phyloP scores from a whole-genome alignment of 2,888 invertebrate species.

The Branchellion lobata region DNA sequence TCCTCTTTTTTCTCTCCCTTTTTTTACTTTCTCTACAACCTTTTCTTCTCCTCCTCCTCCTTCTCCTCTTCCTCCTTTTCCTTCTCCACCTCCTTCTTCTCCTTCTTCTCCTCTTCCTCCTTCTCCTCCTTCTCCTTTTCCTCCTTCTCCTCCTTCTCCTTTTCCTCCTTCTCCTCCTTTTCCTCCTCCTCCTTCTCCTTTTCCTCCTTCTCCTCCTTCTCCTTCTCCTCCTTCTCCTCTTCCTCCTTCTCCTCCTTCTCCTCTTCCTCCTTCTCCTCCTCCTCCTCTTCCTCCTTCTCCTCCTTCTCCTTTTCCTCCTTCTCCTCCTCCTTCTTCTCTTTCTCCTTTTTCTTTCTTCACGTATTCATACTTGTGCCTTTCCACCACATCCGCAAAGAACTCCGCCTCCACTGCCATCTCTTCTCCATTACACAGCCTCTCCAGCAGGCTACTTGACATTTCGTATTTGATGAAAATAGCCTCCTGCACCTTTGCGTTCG shows the following conservation, averaged over 20 bases:
- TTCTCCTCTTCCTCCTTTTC: too few relatives aligned
- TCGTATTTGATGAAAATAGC: background rate
- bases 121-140: too few relatives aligned
- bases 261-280: background rate
- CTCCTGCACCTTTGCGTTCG: background rate
- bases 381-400: background rate
- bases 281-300: background rate
- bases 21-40: too few relatives aligned
- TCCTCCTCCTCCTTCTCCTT: background rate
- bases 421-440: background rate
- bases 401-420: background rate
- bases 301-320: background rate
- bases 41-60: too few relatives aligned
- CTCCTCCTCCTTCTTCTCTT: background rate
- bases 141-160: conserved; percentile 22
- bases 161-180: conserved; percentile 18
- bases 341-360: too few relatives aligned
- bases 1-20: too few relatives aligned
- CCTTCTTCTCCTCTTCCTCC: too few relatives aligned
- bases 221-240: background rate
- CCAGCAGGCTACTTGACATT: background rate
- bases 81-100: too few relatives aligned
- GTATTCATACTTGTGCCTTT: too few relatives aligned
- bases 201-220: background rate
- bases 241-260: background rate